A percentile compares a stretch with the other conserved stretches of the same genome.
These are phyloP conservation scores for Druceiella hillmani DNA, from an alignment of 2,888 invertebrate genomes.

Conservation along the genomic window DNA sequence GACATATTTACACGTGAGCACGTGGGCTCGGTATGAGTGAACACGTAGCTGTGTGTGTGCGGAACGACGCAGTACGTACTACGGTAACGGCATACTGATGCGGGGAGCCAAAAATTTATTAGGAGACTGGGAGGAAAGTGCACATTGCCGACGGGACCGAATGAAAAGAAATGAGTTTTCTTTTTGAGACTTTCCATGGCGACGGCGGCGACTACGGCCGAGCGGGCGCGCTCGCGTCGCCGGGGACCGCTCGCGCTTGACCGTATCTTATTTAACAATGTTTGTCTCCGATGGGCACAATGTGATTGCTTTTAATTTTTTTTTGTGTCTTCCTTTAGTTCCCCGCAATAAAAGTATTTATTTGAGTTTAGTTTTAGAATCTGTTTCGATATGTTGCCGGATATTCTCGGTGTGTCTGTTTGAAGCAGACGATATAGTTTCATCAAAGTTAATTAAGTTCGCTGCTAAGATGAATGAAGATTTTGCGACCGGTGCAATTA, in stretches of 20 bases:
- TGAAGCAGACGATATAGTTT: too few relatives aligned
- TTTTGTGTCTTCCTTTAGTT: neutral
- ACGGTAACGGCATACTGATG: slow-evolving; percentile 47
- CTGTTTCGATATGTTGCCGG: too few relatives aligned
- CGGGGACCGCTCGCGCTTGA: neutral
- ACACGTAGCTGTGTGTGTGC: too few relatives aligned
- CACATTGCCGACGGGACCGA: slow-evolving; percentile 31
- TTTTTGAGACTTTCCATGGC: slow-evolving; percentile 34
- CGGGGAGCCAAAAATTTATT: slow-evolving; percentile 48
- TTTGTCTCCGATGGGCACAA: neutral
- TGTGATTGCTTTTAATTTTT: neutral
- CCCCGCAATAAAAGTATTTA: neutral
- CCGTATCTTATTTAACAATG: neutral
- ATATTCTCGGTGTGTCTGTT: too few relatives aligned
- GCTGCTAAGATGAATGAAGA: too few relatives aligned
- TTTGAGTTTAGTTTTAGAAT: too few relatives aligned
- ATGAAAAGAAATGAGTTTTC: slow-evolving; percentile 52
- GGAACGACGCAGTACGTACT: too few relatives aligned
- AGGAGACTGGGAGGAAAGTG: slow-evolving; percentile 27
- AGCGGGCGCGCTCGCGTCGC: neutral
- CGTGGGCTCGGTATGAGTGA: too few relatives aligned
- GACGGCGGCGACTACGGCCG: slow-evolving; percentile 4
- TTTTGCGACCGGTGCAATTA: too few relatives aligned
- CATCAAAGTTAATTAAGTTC: too few relatives aligned
- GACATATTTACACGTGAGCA: too few relatives aligned